These are phyloP conservation scores for Peribatodes rhomboidaria DNA, from an alignment of 2,888 invertebrate species.

Conservation along the genomic window DNA sequence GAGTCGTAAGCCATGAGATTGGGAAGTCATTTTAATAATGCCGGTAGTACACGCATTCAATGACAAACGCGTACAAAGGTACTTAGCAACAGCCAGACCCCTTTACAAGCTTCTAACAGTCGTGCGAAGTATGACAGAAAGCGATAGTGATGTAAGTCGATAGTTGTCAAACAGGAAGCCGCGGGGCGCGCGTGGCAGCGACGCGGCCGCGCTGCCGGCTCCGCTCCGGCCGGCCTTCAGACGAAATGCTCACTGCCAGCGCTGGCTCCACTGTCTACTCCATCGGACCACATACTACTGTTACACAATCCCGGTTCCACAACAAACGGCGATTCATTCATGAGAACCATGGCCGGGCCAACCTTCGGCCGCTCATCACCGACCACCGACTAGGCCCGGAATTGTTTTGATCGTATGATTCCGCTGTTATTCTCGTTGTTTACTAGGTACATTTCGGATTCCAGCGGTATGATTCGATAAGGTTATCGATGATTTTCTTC, in stretches of 20 bases:
- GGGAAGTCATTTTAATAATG: conserved; percentile 76
- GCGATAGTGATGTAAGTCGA: conserved; percentile 85
- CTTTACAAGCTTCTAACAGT: conserved; percentile 81
- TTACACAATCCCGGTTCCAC: conserved; percentile 76
- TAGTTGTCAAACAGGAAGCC: conserved; percentile 86
- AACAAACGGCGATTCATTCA: conserved; percentile 80
- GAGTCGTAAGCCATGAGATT: conserved; percentile 65
- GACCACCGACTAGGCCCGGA: conserved; percentile 47
- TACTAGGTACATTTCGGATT: conserved; percentile 46
- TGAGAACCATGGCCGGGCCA: conserved; percentile 66
- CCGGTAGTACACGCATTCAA: conserved; percentile 74
- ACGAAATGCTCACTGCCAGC: conserved; percentile 73
- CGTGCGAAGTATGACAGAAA: conserved; percentile 81
- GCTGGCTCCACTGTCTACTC: conserved; percentile 41
- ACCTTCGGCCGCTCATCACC: conserved; percentile 59
- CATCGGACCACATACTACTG: conserved; percentile 66
- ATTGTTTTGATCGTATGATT: conserved; percentile 51
- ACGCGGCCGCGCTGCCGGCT: conserved; percentile 78
- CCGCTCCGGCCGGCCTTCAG: conserved; percentile 67
- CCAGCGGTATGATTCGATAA: conserved; percentile 60
- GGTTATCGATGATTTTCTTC: conserved; percentile 76
- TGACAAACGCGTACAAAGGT: conserved; percentile 71
- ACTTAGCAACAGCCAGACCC: conserved; percentile 82
- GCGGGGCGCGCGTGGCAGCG: conserved; percentile 79
- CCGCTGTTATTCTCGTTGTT: conserved; percentile 54